Evolutionary conservation across 2,797 vertebrate genomes (phyloP).

Genomic region (Mormyrus proboscirostris): DNA sequence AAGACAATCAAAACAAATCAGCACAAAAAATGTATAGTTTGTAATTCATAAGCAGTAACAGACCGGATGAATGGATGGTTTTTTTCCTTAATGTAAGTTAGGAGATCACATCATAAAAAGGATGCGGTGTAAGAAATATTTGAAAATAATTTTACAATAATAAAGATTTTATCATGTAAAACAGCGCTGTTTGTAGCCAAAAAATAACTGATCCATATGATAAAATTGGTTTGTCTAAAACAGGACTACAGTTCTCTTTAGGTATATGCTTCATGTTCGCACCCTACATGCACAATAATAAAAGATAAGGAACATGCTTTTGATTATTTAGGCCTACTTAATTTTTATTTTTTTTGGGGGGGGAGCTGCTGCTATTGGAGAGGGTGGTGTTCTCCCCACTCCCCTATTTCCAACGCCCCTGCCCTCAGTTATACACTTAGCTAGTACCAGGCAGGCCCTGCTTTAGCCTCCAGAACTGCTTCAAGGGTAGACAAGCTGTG

Average conservation of each 20-base stretch:
- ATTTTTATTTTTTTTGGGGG: background rate
- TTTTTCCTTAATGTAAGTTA: background rate
- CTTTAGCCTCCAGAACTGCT: background rate
- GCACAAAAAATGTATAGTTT: background rate
- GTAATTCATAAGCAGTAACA: background rate
- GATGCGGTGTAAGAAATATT: background rate
- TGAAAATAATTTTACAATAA: background rate
- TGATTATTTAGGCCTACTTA: background rate
- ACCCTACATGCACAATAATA: background rate
- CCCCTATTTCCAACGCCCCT: background rate
- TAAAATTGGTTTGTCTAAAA: background rate
- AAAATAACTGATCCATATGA: background rate
- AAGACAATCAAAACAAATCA: background rate
- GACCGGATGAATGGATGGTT: background rate
- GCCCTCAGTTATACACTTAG: background rate
- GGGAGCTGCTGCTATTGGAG: too few species aligned
- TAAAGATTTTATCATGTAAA: background rate
- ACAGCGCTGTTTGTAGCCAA: background rate
- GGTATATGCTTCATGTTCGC: background rate
- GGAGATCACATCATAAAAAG: background rate
- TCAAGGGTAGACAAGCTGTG: background rate
- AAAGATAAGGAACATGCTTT: background rate
- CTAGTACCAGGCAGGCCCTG: background rate
- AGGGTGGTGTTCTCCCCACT: background rate
- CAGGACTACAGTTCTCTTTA: background rate